A percentile compares a stretch with the other conserved stretches of the same genome.
phyloP scores from a whole-genome alignment of 2,888 invertebrate species.

The Germaria angustata region DNA sequence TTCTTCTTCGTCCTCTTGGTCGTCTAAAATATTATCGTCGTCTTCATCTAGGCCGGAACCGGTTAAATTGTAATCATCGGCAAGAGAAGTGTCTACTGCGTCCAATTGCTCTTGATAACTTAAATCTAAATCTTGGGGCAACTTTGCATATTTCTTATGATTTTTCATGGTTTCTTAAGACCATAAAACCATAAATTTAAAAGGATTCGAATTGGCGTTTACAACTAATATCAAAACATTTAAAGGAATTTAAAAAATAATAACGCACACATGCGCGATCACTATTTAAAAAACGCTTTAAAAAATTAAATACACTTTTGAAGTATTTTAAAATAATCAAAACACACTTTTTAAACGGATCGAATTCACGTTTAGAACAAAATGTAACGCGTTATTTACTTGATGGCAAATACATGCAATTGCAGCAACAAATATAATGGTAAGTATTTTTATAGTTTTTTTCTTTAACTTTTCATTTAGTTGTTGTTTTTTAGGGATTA shows the following conservation, averaged over 20 bases:
- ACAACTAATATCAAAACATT: background rate
- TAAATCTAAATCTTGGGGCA: constrained; percentile 80
- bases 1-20: constrained; percentile 69
- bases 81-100: constrained; percentile 72
- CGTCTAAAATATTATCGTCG: constrained; percentile 68
- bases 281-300: background rate
- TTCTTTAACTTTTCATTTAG: constrained; percentile 9
- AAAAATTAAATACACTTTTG: background rate
- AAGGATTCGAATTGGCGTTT: background rate
- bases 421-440: background rate
- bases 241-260: background rate
- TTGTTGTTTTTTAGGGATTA: constrained; percentile 25
- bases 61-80: constrained; percentile 70
- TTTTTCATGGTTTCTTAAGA: constrained; percentile 74
- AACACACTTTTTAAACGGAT: background rate
- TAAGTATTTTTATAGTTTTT: background rate
- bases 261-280: background rate
- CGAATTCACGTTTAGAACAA: background rate
- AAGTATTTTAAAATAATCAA: too few species aligned
- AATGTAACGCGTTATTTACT: background rate
- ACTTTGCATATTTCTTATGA: constrained; percentile 79
- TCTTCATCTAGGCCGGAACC: constrained; percentile 70
- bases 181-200: background rate
- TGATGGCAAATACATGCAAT: background rate
- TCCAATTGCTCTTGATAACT: constrained; percentile 77